These are phyloP conservation scores for Nomada ruficornis DNA, from an alignment of 2,888 invertebrate species.

Conservation along the genomic window DNA sequence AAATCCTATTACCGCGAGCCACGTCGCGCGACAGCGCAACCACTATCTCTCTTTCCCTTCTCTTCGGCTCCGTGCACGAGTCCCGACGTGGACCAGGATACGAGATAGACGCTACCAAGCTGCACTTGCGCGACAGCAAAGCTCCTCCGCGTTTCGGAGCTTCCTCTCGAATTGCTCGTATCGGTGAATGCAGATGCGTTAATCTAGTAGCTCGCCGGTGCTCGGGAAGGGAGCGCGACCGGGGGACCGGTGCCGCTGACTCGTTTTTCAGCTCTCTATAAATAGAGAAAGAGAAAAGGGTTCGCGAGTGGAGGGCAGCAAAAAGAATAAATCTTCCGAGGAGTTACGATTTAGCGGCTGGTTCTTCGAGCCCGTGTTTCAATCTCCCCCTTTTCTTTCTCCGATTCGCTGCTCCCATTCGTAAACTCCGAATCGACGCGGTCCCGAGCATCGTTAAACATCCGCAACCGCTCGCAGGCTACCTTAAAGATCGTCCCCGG, in stretches of 20 bases:
- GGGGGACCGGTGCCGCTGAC: conserved; percentile 11
- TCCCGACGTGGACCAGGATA: conserved; percentile 26
- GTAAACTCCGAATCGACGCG: conserved; percentile 8
- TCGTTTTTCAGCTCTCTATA: background rate
- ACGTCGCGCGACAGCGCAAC: conserved; percentile 64
- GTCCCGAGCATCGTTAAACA: conserved; percentile 40
- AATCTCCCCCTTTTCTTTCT: background rate
- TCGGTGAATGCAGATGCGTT: conserved; percentile 42
- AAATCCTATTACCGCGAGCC: conserved; percentile 77
- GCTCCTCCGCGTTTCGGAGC: background rate
- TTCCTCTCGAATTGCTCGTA: too few relatives aligned
- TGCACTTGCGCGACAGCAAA: conserved; percentile 8
- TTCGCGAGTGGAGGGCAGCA: conserved; percentile 1
- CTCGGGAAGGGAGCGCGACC: conserved; percentile 34
- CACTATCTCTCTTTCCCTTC: conserved; percentile 26
- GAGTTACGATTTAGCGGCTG: conserved; percentile 49
- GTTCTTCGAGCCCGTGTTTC: conserved; percentile 35
- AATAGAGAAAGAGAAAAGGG: conserved; percentile 37
- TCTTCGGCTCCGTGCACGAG: background rate
- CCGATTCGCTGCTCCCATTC: conserved; percentile 8
- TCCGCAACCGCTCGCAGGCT: conserved; percentile 67
- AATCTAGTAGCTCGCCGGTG: conserved; percentile 41
- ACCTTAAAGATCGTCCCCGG: conserved; percentile 83
- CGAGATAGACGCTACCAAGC: conserved; percentile 12
- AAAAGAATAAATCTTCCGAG: conserved; percentile 33